These are phyloP conservation scores for Cerastis leucographa DNA, from an alignment of 2,888 invertebrate genomes.

Conservation along the genomic window DNA sequence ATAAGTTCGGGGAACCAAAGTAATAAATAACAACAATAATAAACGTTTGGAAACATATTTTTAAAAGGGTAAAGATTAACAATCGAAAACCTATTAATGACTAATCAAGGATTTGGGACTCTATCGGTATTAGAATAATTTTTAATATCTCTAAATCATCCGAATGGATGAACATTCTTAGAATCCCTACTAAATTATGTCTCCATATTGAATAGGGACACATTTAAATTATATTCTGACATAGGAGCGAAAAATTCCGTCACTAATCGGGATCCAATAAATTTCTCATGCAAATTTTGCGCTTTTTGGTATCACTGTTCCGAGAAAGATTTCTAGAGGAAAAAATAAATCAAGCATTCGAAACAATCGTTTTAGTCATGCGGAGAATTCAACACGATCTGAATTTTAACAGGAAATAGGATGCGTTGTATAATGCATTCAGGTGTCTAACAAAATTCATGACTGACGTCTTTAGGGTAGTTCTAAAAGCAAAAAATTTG, in stretches of 20 bases:
- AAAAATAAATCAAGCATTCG: conserved; percentile 74
- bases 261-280: conserved; percentile 79
- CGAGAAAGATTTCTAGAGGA: conserved; percentile 75
- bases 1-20: conserved; percentile 61
- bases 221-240: conserved; percentile 86
- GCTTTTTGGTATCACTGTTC: conserved; percentile 76
- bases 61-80: conserved; percentile 75
- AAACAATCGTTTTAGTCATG: conserved; percentile 75
- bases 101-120: conserved; percentile 81
- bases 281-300: conserved; percentile 85
- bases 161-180: conserved; percentile 78
- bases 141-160: conserved; percentile 85
- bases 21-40: conserved; percentile 68
- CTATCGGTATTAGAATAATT: conserved; percentile 75
- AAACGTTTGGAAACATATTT: conserved; percentile 69
- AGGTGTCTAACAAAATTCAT: conserved; percentile 82
- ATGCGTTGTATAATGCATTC: conserved; percentile 86
- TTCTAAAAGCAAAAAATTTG: conserved; percentile 71
- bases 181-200: conserved; percentile 82
- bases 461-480: conserved; percentile 77
- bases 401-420: conserved; percentile 82
- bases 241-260: conserved; percentile 81
- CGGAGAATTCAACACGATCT: conserved; percentile 77
- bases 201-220: conserved; percentile 78
- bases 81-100: conserved; percentile 84